Conservation (phyloP, 2,113 vertebrate genomes). For the Myrmophylax atrothorax region DNA sequence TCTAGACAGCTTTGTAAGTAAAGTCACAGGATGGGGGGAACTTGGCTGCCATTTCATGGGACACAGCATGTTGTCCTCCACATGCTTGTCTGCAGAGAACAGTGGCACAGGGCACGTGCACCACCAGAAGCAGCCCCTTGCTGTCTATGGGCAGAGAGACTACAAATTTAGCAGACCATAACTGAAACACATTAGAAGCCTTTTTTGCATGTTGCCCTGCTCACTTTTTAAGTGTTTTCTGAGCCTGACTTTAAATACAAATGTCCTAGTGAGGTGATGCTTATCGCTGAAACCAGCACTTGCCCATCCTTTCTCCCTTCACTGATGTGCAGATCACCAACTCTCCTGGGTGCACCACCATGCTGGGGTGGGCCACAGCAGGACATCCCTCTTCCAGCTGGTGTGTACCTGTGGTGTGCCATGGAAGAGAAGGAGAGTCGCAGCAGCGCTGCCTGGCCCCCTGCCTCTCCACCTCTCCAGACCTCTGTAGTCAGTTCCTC, state of each 20-base stretch:
- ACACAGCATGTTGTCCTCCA: background rate
- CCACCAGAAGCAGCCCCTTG: background rate
- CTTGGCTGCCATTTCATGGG: background rate
- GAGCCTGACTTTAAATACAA: background rate
- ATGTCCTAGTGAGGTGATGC: background rate
- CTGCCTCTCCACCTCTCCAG: background rate
- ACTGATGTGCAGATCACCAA: background rate
- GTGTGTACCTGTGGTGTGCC: fast-evolving
- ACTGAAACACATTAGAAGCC: background rate
- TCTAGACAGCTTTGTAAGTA: background rate
- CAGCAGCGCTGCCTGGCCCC: background rate
- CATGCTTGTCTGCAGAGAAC: background rate
- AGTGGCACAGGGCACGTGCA: background rate
- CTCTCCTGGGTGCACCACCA: background rate
- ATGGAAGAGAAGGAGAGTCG: background rate
- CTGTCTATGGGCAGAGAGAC: background rate
- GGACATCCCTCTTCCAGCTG: background rate
- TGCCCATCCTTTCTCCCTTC: background rate
- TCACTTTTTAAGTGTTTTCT: background rate
- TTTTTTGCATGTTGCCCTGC: background rate
- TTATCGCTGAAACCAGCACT: too few relatives aligned
- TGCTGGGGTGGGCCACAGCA: background rate
- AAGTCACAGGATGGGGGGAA: background rate
- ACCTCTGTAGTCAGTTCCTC: background rate
- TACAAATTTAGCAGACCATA: background rate